Evolutionary conservation across 2,113 vertebrate genomes (phyloP).

Genomic region (Gambusia affinis): DNA sequence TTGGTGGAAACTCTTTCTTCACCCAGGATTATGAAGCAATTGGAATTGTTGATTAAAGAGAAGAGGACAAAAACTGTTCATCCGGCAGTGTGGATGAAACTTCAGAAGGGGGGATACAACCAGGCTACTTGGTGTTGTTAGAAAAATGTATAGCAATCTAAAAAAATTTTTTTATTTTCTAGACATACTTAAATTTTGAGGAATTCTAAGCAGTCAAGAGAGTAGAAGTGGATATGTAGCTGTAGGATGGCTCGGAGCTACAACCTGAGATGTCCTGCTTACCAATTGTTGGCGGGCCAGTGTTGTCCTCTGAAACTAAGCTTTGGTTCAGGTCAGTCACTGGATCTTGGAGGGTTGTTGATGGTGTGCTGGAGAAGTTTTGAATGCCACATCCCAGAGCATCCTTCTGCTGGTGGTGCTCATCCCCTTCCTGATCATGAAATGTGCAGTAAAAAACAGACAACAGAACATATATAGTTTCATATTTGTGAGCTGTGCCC

Average conservation of each 20-base stretch:
- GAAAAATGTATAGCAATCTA: too few species aligned
- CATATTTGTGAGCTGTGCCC: not conserved
- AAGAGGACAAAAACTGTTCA: too few species aligned
- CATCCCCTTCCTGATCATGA: conserved; percentile 26
- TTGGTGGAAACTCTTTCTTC: too few species aligned
- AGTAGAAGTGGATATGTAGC: conserved; percentile 19
- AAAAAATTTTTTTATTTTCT: too few species aligned
- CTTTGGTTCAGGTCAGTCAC: conserved; percentile 27
- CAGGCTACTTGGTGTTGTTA: too few species aligned
- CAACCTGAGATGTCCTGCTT: conserved; percentile 7
- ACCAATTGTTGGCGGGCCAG: not conserved
- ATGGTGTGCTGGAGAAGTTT: conserved; percentile 1
- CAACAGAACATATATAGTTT: not conserved
- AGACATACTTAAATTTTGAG: not conserved
- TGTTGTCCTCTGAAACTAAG: conserved; percentile 6
- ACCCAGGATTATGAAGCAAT: too few species aligned
- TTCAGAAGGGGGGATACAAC: too few species aligned
- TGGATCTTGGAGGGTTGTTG: conserved; percentile 6
- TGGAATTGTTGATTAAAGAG: too few species aligned
- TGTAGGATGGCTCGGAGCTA: not conserved
- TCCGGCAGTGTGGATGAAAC: too few species aligned
- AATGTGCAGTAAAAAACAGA: not conserved
- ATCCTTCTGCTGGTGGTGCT: conserved; percentile 19
- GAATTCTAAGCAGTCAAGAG: not conserved
- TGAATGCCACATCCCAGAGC: not conserved